Percentiles rank a stretch among this genome's conserved stretches.
These are phyloP conservation scores for Alcedo atthis DNA, from an alignment of 2,797 vertebrate species.

Conservation along the genomic window DNA sequence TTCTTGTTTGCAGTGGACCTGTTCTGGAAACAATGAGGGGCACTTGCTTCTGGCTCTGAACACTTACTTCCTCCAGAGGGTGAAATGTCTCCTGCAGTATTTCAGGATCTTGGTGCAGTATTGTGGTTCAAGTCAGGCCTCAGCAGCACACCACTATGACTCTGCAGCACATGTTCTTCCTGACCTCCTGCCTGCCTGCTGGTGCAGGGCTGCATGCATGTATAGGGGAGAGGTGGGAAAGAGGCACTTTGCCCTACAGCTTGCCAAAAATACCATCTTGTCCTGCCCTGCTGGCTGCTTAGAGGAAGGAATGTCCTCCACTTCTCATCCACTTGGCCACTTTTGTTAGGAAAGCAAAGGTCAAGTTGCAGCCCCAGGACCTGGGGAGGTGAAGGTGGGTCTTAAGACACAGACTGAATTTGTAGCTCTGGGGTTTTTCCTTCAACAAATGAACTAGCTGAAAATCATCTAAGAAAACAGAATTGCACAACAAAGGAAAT, in stretches of 20 bases:
- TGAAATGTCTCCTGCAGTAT: not conserved
- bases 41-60: not conserved
- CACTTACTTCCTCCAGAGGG: not conserved
- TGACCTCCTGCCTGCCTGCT: not conserved
- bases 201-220: not conserved
- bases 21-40: not conserved
- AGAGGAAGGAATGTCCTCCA: not conserved
- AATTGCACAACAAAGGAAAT: conserved; percentile 16
- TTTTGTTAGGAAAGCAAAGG: not conserved
- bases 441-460: not conserved
- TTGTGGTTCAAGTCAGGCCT: not conserved
- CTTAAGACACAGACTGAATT: not conserved
- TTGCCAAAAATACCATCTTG: not conserved
- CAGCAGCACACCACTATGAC: not conserved
- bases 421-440: not conserved
- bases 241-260: not conserved
- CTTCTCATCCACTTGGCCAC: not conserved
- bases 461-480: conserved; percentile 11
- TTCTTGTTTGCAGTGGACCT: not conserved
- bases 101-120: not conserved
- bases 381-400: not conserved
- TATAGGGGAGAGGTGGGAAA: not conserved
- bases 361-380: not conserved
- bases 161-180: not conserved
- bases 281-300: not conserved